Evolutionary conservation across 2,797 vertebrate species (phyloP).

Genomic region (Chelon labrosus): DNA sequence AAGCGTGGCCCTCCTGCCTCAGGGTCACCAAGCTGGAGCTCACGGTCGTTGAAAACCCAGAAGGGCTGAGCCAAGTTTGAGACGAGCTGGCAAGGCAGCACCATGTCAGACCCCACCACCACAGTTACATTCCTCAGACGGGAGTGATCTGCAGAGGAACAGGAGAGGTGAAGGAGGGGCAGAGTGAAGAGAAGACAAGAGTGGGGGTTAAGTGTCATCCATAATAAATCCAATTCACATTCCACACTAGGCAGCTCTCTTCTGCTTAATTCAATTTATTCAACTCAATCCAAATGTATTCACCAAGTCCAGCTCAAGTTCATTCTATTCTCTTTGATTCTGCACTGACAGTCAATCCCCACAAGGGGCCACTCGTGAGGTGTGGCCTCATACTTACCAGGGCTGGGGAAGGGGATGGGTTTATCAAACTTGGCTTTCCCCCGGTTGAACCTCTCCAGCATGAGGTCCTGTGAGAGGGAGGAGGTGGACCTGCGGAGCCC

Average conservation of each 20-base stretch:
- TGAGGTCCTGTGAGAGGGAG: conserved; percentile 87
- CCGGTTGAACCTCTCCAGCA: conserved; percentile 85
- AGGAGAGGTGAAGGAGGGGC: not conserved
- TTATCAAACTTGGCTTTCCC: conserved; percentile 86
- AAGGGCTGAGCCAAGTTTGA: conserved; percentile 93
- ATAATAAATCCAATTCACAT: conserved; percentile 48
- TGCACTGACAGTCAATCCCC: conserved; percentile 44
- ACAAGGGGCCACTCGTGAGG: conserved; percentile 66
- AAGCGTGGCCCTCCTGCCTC: conserved; percentile 84
- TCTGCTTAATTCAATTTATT: conserved; percentile 60
- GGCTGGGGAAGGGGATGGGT: conserved; percentile 84
- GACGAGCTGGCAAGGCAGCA: conserved; percentile 92
- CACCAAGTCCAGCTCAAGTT: conserved; percentile 18
- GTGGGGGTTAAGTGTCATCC: conserved; percentile 25
- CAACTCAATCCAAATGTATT: conserved; percentile 52
- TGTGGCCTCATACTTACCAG: conserved; percentile 75
- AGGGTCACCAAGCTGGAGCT: conserved; percentile 79
- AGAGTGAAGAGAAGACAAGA: conserved; percentile 18
- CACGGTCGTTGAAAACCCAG: conserved; percentile 91
- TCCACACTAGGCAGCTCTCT: conserved; percentile 27
- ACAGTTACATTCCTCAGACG: conserved; percentile 90
- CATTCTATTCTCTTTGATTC: conserved; percentile 6
- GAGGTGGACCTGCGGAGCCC: conserved; percentile 79
- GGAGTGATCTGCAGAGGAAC: conserved; percentile 79
- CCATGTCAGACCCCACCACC: conserved; percentile 92